Evolutionary conservation across 2,113 vertebrate genomes (phyloP).

Genomic region (Gnathonemus longibarbis): DNA sequence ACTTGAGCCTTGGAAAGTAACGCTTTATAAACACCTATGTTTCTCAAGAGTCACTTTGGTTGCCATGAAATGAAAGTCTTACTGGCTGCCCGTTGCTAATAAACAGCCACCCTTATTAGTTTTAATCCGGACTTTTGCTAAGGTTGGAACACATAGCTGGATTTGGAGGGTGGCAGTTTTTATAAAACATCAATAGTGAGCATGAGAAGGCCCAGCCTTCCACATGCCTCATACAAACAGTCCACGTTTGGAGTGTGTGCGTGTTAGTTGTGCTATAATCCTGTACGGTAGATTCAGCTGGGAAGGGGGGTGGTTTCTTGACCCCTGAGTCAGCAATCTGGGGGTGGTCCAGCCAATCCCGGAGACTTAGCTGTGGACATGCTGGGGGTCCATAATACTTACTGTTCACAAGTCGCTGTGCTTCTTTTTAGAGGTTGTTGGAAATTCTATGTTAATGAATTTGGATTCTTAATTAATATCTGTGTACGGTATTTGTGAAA

Average conservation of each 20-base stretch:
- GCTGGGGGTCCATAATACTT: background rate
- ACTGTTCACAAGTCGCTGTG: background rate
- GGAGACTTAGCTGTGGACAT: background rate
- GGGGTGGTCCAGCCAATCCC: background rate
- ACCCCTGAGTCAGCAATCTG: background rate
- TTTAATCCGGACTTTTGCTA: background rate
- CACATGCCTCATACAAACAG: background rate
- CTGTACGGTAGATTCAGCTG: background rate
- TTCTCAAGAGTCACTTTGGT: background rate
- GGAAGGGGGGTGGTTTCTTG: background rate
- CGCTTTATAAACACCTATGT: background rate
- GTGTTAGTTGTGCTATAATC: background rate
- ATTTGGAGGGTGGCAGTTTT: background rate
- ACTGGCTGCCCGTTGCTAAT: background rate
- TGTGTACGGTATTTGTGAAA: background rate
- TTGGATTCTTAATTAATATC: background rate
- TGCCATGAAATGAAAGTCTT: background rate
- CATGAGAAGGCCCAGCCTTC: background rate
- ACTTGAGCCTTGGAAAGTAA: background rate
- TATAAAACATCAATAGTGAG: background rate
- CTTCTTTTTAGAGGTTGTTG: background rate
- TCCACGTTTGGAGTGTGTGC: background rate
- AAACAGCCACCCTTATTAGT: background rate
- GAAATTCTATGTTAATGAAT: background rate
- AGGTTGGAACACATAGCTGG: background rate